A percentile compares a stretch with the other conserved stretches of the same genome.
Conservation (phyloP, 2,888 invertebrate genomes). For the Nematopogon swammerdamellus region DNA sequence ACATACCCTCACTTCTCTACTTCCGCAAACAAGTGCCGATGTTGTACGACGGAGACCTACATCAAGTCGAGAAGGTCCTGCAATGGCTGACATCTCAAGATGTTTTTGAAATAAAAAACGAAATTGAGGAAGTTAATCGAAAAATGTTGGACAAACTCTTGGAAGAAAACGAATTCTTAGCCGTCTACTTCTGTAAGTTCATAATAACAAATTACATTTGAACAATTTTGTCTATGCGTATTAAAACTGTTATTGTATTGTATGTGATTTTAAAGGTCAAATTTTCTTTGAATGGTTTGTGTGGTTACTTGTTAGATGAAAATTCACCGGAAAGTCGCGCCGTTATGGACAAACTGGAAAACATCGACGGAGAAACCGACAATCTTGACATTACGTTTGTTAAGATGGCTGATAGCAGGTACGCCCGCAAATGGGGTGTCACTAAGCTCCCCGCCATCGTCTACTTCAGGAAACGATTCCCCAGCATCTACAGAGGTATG, state of each 20-base stretch:
- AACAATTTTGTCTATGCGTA: neutral
- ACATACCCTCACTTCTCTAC: conserved; percentile 82
- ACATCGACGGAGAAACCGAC: conserved; percentile 93
- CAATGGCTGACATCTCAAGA: conserved; percentile 92
- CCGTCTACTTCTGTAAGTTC: conserved; percentile 91
- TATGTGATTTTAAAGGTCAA: too few species aligned
- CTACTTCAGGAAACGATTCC: conserved; percentile 87
- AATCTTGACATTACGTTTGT: conserved; percentile 93
- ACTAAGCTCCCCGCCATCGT: conserved; percentile 88
- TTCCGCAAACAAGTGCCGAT: conserved; percentile 81
- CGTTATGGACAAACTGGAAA: conserved; percentile 84
- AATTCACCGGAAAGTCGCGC: conserved; percentile 76
- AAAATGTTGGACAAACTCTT: conserved; percentile 94
- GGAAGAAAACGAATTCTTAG: conserved; percentile 92
- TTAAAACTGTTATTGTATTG: neutral
- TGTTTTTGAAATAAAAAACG: conserved; percentile 92
- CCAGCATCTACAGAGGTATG: conserved; percentile 86
- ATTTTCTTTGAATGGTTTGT: too few species aligned
- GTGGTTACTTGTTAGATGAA: too few species aligned
- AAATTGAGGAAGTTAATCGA: conserved; percentile 95
- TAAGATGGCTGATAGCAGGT: conserved; percentile 88
- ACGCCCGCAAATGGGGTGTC: conserved; percentile 92
- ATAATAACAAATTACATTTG: neutral
- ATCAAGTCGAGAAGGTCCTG: conserved; percentile 80
- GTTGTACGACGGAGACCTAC: conserved; percentile 85